These are phyloP conservation scores for Pinna nobilis DNA, from an alignment of 1,140 invertebrate species.

Conservation along the genomic window DNA sequence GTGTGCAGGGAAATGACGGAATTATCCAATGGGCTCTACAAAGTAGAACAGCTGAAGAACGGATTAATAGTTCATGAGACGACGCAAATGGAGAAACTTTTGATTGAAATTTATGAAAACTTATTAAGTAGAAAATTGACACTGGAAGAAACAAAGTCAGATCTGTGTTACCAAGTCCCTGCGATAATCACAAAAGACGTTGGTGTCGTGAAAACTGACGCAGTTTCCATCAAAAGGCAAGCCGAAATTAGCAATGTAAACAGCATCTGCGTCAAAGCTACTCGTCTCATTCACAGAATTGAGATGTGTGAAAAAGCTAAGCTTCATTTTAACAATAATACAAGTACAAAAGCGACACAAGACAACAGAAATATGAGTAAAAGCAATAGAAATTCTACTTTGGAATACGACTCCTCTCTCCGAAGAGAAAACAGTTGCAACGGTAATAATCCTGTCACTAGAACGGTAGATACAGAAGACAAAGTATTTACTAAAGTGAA, in stretches of 20 bases:
- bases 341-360: not conserved
- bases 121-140: slow-evolving; percentile 11
- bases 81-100: slow-evolving; percentile 29
- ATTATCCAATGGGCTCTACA: slow-evolving; percentile 17
- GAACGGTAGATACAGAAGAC: not conserved
- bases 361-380: not conserved
- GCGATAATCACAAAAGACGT: slow-evolving; percentile 35
- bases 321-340: slow-evolving; percentile 4
- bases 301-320: slow-evolving; percentile 38
- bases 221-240: slow-evolving; percentile 30
- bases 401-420: not conserved
- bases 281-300: slow-evolving; percentile 32
- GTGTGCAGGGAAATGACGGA: slow-evolving; percentile 22
- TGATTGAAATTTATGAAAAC: slow-evolving; percentile 24
- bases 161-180: slow-evolving; percentile 26
- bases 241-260: slow-evolving; percentile 28
- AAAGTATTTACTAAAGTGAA: not conserved
- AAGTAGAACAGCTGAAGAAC: slow-evolving; percentile 23
- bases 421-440: slow-evolving; percentile 2
- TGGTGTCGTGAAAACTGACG: slow-evolving; percentile 21
- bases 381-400: not conserved
- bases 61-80: slow-evolving; percentile 32
- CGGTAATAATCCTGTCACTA: slow-evolving; percentile 3
- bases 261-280: slow-evolving; percentile 17
- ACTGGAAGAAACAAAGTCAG: slow-evolving; percentile 24